phyloP scores from a whole-genome alignment of 2,888 invertebrate species.

The Eulithis prunata region DNA sequence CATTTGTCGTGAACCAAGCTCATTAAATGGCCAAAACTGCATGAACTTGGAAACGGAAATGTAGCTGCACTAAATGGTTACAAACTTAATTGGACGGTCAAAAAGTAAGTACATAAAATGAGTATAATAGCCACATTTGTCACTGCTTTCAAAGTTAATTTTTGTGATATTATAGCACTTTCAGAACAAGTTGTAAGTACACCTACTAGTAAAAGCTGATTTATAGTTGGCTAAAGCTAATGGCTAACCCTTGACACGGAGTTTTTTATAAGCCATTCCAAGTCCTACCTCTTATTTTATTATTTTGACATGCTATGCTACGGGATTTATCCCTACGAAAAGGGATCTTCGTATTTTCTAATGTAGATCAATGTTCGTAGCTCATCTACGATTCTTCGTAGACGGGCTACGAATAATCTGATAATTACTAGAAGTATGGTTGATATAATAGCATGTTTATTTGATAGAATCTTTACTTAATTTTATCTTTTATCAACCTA shows the following conservation, averaged over 20 bases:
- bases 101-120: conserved; percentile 5
- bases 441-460: too few species aligned
- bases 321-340: too few species aligned
- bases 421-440: too few species aligned
- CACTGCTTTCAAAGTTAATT: not conserved
- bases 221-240: too few species aligned
- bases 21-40: conserved; percentile 4
- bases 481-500: too few species aligned
- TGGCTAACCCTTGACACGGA: too few species aligned
- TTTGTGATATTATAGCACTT: not conserved
- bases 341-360: not conserved
- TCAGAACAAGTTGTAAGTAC: not conserved
- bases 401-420: conserved; percentile 2
- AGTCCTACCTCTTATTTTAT: too few species aligned
- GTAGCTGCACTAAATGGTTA: conserved; percentile 20
- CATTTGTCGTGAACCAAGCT: conserved; percentile 19
- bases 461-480: too few species aligned
- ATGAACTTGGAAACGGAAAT: conserved; percentile 7
- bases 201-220: too few species aligned
- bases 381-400: conserved; percentile 7
- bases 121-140: not conserved
- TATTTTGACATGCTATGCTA: too few species aligned
- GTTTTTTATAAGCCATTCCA: too few species aligned
- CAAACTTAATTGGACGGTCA: conserved; percentile 23
- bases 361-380: not conserved